Base-by-base conservation (phyloP, 2,113 vertebrate genomes). In the Halichoeres trimaculatus region DNA sequence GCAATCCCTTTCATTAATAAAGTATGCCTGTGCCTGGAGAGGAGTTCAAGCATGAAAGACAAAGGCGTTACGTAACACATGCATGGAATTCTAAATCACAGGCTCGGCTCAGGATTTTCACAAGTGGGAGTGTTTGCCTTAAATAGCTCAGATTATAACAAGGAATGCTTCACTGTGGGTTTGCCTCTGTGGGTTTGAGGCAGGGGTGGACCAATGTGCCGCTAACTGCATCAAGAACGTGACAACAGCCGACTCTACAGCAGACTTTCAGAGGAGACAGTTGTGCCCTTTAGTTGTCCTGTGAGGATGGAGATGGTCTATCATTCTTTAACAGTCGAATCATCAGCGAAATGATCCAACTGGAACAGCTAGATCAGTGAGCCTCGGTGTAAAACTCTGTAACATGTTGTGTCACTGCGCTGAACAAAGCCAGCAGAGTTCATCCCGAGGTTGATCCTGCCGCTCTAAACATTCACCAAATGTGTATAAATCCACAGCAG, bases 31-130 rank as follows among this genome's bases (percentile, higher is more conserved):
- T 72, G 79, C 85, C 60, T 81, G 51, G 70, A 83, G 70, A 86
- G 56, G 74, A 85, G 85, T 85, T 88, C 62, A 86, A 85, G 86
- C 90, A 89, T 91, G 85, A 92, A 88, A 92, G 85, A 86, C 81
- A 88, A 88, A 92, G 78, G 69, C 67, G 45, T 94, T 94, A 93
- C 58, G 76, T 91, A 94, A 94, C 53, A 2, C 87, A 77, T 77
- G 85, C 90, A 90, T 78, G 81, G 83, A 93, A 92, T 89, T 88
- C 76, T 80, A 88, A 93, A 93, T 86, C 69, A 66, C 70, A 80
- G 78, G 78, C 86, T 78, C 35, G 13, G 75, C 85, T 89, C 83
- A 63, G 81, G 87, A 71, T 85, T 89, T 87, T 91, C 67, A 85
- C 80, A 86, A 89, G 88, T 90, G 87, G 85, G 89, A 85, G 83